Percentiles rank a stretch among this genome's conserved stretches.
Evolutionary conservation across 2,113 vertebrate species (phyloP).

Genomic region (Antigone vipio): DNA sequence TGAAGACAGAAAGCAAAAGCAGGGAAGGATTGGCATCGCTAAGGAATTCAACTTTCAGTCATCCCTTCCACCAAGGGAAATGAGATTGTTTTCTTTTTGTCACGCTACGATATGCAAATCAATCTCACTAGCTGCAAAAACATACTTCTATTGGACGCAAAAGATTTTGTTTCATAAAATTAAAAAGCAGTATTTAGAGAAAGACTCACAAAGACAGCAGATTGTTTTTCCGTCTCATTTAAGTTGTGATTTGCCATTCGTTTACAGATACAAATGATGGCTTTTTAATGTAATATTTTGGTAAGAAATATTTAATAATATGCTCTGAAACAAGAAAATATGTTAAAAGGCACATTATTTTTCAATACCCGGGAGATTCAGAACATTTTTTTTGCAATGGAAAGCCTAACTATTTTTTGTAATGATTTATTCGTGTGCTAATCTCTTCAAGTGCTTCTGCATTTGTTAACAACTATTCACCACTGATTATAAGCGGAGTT

Average conservation of each 20-base stretch:
- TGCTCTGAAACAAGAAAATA: conserved; percentile 59
- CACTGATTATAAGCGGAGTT: background rate
- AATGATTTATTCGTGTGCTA: conserved; percentile 50
- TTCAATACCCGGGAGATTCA: conserved; percentile 25
- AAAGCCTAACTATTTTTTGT: conserved; percentile 35
- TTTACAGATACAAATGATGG: conserved; percentile 43
- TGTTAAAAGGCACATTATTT: conserved; percentile 52
- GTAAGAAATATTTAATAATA: conserved; percentile 56
- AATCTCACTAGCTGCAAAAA: conserved; percentile 35
- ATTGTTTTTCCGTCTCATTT: conserved; percentile 60
- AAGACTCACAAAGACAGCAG: conserved; percentile 16
- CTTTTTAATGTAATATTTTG: conserved; percentile 46
- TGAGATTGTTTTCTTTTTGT: conserved; percentile 23
- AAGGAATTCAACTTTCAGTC: background rate
- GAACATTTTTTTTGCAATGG: background rate
- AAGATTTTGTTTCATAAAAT: conserved; percentile 33
- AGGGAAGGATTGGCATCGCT: background rate
- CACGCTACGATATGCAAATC: conserved; percentile 41
- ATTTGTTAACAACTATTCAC: background rate
- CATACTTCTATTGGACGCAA: conserved; percentile 9
- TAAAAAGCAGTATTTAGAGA: conserved; percentile 53
- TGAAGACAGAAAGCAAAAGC: background rate
- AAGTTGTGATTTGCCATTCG: conserved; percentile 44
- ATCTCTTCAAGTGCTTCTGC: conserved; percentile 10
- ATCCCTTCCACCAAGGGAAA: conserved; percentile 29